Percentiles rank a stretch among this genome's conserved stretches.
Conservation (phyloP, 2,797 vertebrate species). For the Selene dorsalis region DNA sequence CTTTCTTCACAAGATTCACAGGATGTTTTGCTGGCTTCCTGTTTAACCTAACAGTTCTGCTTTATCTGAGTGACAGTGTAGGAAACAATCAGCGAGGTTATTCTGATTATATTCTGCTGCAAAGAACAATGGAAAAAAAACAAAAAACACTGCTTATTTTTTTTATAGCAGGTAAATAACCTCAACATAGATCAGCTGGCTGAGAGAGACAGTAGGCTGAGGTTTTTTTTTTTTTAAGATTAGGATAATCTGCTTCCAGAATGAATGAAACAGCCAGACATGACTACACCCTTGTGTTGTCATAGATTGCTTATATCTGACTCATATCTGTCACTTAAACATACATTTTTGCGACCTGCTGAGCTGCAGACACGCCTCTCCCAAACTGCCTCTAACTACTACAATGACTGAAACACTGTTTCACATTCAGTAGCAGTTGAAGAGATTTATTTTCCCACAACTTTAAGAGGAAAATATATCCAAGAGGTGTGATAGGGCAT, state of each 20-base stretch:
- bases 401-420: constrained; percentile 23
- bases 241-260: background rate
- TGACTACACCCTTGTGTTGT: background rate
- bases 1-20: constrained; percentile 13
- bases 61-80: constrained; percentile 37
- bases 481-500: constrained; percentile 35
- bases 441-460: constrained; percentile 62
- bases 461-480: constrained; percentile 17
- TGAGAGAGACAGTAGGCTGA: background rate
- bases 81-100: no score
- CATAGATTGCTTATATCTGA: constrained; percentile 25
- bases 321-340: constrained; percentile 26
- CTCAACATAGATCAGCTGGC: no score
- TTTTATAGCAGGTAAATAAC: no score
- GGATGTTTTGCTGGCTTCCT: constrained; percentile 55
- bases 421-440: background rate
- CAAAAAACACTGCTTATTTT: no score
- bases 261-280: background rate
- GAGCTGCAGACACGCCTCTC: background rate
- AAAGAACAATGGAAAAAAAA: background rate
- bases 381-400: constrained; percentile 39
- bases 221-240: background rate
- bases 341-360: no score
- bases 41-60: constrained; percentile 64
- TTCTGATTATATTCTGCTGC: no score